These are phyloP conservation scores for Chelonus insularis DNA, from an alignment of 1,140 invertebrate genomes.

Conservation along the genomic window DNA sequence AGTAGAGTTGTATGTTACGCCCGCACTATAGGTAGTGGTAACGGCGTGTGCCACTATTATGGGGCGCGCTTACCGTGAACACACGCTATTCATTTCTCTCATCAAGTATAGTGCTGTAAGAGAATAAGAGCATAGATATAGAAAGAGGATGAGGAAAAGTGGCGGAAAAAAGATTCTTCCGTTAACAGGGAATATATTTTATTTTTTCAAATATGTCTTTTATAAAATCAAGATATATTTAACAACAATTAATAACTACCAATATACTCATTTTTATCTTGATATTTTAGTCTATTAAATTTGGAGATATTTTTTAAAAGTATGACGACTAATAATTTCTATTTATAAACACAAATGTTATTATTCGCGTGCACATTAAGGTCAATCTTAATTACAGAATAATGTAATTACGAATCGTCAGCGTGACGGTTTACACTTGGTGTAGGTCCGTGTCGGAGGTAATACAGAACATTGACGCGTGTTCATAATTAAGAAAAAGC, in stretches of 20 bases:
- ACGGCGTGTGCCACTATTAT: constrained; percentile 57
- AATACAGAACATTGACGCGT: constrained; percentile 14
- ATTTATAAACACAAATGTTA: constrained; percentile 35
- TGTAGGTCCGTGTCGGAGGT: constrained; percentile 39
- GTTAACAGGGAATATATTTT: neutral
- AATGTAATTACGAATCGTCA: constrained; percentile 57
- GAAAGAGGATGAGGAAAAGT: constrained; percentile 26
- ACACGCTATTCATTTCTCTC: constrained; percentile 52
- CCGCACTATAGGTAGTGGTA: constrained; percentile 37
- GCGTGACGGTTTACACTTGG: constrained; percentile 50
- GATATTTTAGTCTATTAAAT: no score
- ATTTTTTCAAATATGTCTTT: constrained; percentile 1
- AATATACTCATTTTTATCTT: no score
- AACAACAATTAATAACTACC: no score
- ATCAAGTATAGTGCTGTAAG: constrained; percentile 24
- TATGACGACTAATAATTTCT: neutral
- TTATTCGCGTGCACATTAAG: constrained; percentile 52
- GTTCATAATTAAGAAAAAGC: constrained; percentile 20
- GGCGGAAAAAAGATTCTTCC: neutral
- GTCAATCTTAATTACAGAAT: constrained; percentile 57
- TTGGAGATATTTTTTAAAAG: neutral
- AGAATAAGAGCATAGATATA: constrained; percentile 21
- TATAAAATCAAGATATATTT: no score
- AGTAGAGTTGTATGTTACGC: constrained; percentile 42
- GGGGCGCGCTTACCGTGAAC: constrained; percentile 55